phyloP scores from a whole-genome alignment of 1,140 invertebrate genomes.

The Danaus plexippus region DNA sequence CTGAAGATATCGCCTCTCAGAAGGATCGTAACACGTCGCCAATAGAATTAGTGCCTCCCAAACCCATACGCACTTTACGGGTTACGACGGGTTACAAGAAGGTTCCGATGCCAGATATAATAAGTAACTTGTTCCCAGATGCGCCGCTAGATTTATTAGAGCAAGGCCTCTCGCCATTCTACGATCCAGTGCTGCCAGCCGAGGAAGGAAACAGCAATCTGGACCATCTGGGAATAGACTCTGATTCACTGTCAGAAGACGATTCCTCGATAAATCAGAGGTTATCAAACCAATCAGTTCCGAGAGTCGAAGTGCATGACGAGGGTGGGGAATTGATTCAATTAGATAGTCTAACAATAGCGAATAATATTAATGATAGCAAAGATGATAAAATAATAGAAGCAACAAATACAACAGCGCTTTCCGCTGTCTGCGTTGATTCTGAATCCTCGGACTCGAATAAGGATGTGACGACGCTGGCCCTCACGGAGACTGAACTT shows the following conservation, averaged over 20 bases:
- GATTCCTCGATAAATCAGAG: slow-evolving; percentile 54
- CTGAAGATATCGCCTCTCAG: too few relatives aligned
- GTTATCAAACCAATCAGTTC: slow-evolving; percentile 61
- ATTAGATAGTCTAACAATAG: slow-evolving; percentile 73
- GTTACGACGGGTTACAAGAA: slow-evolving; percentile 36
- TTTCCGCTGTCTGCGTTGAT: slow-evolving; percentile 40
- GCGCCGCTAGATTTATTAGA: slow-evolving; percentile 53
- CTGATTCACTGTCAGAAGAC: slow-evolving; percentile 75
- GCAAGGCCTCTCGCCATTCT: slow-evolving; percentile 44
- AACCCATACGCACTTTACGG: slow-evolving; percentile 51
- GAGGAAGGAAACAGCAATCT: slow-evolving; percentile 27
- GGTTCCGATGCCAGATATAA: slow-evolving; percentile 58
- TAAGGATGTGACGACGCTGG: slow-evolving; percentile 77
- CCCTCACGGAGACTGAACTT: slow-evolving; percentile 85
- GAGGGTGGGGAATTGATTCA: slow-evolving; percentile 77
- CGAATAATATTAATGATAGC: slow-evolving; percentile 38
- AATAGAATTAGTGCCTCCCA: slow-evolving; percentile 14
- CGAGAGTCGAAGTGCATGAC: slow-evolving; percentile 78
- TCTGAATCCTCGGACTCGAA: slow-evolving; percentile 71
- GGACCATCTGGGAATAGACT: slow-evolving; percentile 70
- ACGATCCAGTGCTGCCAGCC: slow-evolving; percentile 33
- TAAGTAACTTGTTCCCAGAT: slow-evolving; percentile 48
- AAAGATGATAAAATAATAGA: slow-evolving; percentile 44
- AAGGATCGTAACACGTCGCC: too few relatives aligned
- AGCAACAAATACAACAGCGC: slow-evolving; percentile 37